Conservation (phyloP, 1,140 invertebrate genomes). For the Ctenoplectra terminalis region DNA sequence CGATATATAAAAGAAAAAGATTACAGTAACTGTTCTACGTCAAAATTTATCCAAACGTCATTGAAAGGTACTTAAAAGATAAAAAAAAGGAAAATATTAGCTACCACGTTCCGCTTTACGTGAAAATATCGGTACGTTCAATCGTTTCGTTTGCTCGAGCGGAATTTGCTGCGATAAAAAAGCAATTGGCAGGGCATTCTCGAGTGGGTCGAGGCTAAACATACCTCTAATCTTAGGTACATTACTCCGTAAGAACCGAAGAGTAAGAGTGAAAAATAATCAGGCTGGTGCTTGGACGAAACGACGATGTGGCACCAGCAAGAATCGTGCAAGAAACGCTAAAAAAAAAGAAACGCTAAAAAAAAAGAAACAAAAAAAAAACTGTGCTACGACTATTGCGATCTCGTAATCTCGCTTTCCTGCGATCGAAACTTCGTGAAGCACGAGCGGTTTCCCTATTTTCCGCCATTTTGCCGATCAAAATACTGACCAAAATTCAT, state of each 20-base stretch:
- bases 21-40: neutral
- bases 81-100: too few relatives aligned
- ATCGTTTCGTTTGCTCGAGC: constrained; percentile 32
- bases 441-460: neutral
- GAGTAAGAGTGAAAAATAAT: neutral
- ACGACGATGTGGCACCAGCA: neutral
- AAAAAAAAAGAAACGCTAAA: neutral
- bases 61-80: too few relatives aligned
- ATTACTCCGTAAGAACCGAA: constrained; percentile 5
- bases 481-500: neutral
- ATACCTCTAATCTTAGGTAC: constrained; percentile 45
- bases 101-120: neutral
- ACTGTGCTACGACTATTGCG: constrained; percentile 33
- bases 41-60: neutral
- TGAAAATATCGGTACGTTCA: neutral
- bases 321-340: constrained; percentile 5
- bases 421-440: neutral
- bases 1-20: neutral
- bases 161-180: constrained; percentile 25
- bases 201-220: constrained; percentile 61
- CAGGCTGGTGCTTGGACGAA: neutral
- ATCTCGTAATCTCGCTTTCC: constrained; percentile 34
- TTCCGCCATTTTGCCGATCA: neutral
- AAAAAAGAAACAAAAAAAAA: neutral
- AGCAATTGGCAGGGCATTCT: constrained; percentile 48